Base-by-base conservation (phyloP, 2,113 vertebrate species). In the Physeter macrocephalus region DNA sequence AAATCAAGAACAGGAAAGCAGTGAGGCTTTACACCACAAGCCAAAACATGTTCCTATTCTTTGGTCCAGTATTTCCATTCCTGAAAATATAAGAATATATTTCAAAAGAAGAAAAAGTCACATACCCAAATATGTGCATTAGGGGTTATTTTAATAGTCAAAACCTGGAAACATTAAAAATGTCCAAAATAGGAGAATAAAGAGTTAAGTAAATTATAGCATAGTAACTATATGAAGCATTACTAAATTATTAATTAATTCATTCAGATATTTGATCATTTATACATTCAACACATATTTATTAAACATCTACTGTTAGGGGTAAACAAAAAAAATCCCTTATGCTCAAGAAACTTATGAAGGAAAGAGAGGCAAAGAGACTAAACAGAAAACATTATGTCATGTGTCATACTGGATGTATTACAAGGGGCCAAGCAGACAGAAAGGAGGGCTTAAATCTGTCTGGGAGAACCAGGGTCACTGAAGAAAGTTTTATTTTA, bases 141-240 rank as follows among this genome's bases (percentile, higher is more conserved):
- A 18, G 39, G 71, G 29, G 39, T 61, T 90, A 85, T 43, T 93
- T 77, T 94, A 95, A 78, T 71, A 78, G 49, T 78, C 27, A 95
- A 96, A 93, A 94, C 29, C 27, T 93, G 11, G 4, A 93, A 97
- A 96, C 49, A 94, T 64, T 93, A 74, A 90, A 94, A 78, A 94
- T 90, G 36, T n/a, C 77, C 64, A 88, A 46, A 82, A 93, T 0
- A 34, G 46, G 13, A 29, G 41, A 46, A 64, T 17, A 43, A 87
- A 94, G 20, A 78, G 29, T 83, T 84, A 21, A 78, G 20, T 78
- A 92, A 93, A 54, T 81, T 64, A 80, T 34, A 77, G 36, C 20
- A 72, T 5, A 93, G 41, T 78, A 92, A 80, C 43, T 78, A 25
- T 11, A 78, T 61, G 31, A 93, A 61, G 25, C 39, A 71, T 88